Base-by-base conservation (phyloP, 1,140 invertebrate species). In the Helicoverpa zea region DNA sequence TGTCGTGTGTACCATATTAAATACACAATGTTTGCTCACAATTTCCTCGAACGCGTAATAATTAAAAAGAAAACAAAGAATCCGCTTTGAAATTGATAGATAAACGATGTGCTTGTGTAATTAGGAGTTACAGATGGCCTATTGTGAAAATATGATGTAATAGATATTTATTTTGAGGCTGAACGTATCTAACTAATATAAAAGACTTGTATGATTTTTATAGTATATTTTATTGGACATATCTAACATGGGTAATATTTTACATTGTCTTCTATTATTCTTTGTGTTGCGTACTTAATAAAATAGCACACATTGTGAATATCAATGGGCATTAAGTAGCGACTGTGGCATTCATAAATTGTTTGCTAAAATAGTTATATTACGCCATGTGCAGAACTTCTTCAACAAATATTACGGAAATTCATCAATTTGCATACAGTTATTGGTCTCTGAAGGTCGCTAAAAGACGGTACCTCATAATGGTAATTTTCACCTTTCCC, bases 311-410 rank as follows among this genome's bases (percentile, higher is more conserved):
- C 75, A 16, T 35, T 64, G 9, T 66, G 75, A 77, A 77, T 77
- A 52, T 35, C 49, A 64, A 77, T 66, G 75, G 14, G n/a, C 61
- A 52, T 77, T 77, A 77, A 77, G 75, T 77, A 77, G 61, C 14
- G 1, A 30, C 47, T 30, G 9, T 77, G 59, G 29, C 61, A 64
- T 66, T 77, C 49, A 77, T 64, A 77, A 49, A 77, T 64, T 66
- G 61, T 77, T 77, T 64, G 75, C 75, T 66, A 77, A 66, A 70
- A 63, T 63, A 7, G 59, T 51, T 76, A 64, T 52, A 70, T 43
- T 70, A 23, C 73, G 73, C 58, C 49, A 14, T 30, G 29, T 61
- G 52, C 58, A 75, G 51, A 74, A 66, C 49, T 66, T 66, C 35
- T 70, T 70, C 18, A 9, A 52, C 43, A 70, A 52, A 70, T 49